Evolutionary conservation across 92 coral and sea anemone species (phyloP).

Genomic region (Pocillopora grandis): DNA sequence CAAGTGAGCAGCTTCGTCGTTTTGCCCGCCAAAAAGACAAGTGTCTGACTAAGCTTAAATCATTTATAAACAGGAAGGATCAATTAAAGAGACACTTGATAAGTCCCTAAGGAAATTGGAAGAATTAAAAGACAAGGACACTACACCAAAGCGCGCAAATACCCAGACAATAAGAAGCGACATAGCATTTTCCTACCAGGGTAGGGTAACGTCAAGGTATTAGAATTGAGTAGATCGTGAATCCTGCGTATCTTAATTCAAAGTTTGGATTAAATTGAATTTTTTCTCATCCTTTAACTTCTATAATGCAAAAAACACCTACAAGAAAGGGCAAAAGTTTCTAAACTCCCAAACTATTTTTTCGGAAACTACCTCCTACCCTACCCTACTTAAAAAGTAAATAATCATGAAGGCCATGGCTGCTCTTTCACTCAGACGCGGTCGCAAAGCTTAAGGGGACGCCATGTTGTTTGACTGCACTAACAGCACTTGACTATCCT

Average conservation of each 20-base stretch:
- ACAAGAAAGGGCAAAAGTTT: not conserved
- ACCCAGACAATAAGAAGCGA: not conserved
- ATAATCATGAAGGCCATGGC: constrained; percentile 15
- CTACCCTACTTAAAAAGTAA: not conserved
- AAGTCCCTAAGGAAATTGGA: not conserved
- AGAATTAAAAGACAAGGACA: not conserved
- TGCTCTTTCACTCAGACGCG: constrained; percentile 18
- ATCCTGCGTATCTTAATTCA: not conserved
- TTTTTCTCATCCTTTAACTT: not conserved
- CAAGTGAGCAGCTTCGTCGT: not conserved
- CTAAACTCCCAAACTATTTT: not conserved
- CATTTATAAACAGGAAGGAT: not conserved
- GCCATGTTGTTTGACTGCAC: constrained; percentile 56
- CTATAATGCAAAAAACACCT: not conserved
- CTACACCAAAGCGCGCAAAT: not conserved
- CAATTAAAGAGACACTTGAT: constrained; percentile 2
- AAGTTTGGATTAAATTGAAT: not conserved
- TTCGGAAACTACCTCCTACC: not conserved
- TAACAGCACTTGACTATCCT: not conserved
- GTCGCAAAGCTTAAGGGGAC: constrained; percentile 37
- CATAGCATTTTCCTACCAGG: not conserved
- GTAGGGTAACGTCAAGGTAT: not conserved
- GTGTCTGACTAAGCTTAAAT: not conserved
- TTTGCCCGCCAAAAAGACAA: not conserved
- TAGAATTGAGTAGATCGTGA: too few species aligned